Evolutionary conservation across 2,888 invertebrate species (phyloP).

Genomic region (Leucozona laternaria): DNA sequence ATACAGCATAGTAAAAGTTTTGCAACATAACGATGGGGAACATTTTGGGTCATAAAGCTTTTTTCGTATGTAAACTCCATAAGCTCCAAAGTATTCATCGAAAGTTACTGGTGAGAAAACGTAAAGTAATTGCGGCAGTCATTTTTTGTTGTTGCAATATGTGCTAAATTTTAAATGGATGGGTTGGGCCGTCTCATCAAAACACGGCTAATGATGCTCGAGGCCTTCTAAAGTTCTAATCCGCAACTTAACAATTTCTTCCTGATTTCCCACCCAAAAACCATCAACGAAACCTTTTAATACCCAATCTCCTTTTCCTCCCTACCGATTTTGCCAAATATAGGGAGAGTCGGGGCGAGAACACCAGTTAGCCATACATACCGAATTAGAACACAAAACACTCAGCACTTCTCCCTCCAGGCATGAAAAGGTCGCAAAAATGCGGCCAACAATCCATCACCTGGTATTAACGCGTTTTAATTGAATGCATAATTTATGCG

Average conservation of each 20-base stretch:
- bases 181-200: no score
- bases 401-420: neutral
- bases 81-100: no score
- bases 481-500: constrained; percentile 63
- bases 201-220: neutral
- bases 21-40: no score
- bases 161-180: no score
- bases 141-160: no score
- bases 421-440: constrained; percentile 23
- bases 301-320: neutral
- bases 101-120: no score
- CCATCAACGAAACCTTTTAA: neutral
- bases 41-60: no score
- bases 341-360: neutral
- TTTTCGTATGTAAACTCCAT: no score
- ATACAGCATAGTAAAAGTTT: no score
- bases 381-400: neutral
- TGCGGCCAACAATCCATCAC: constrained; percentile 23
- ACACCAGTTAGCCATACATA: neutral
- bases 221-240: neutral
- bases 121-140: no score
- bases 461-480: constrained; percentile 35
- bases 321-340: neutral
- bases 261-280: constrained; percentile 1
- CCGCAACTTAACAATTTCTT: neutral